Evolutionary conservation across 92 coral and sea anemone species (phyloP).

Genomic region (Parazoanthus swiftii): DNA sequence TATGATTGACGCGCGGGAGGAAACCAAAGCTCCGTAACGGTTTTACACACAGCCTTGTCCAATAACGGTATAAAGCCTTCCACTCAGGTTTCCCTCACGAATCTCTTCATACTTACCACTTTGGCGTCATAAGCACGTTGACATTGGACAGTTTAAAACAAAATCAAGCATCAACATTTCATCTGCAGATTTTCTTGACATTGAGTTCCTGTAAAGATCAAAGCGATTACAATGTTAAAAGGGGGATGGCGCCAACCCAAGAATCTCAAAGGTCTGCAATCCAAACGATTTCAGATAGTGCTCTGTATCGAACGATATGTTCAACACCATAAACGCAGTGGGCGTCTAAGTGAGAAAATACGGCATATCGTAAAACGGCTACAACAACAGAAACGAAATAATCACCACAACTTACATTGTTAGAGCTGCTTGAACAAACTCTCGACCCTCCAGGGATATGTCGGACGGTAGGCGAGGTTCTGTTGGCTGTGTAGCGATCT

Average conservation of each 20-base stretch:
- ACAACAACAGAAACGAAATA: background rate
- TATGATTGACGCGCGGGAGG: background rate
- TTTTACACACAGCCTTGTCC: background rate
- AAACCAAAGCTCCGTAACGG: background rate
- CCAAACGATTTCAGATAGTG: too few relatives aligned
- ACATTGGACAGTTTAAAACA: constrained; percentile 70
- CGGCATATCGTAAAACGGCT: background rate
- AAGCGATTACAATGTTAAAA: background rate
- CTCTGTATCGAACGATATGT: too few relatives aligned
- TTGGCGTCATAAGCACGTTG: constrained; percentile 72
- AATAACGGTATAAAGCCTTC: background rate
- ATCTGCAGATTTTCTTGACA: constrained; percentile 74
- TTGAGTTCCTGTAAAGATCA: constrained; percentile 60
- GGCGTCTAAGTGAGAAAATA: too few relatives aligned
- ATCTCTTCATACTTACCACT: background rate
- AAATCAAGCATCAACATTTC: constrained; percentile 71
- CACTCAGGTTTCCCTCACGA: background rate
- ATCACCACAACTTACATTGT: constrained; percentile 54
- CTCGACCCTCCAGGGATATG: constrained; percentile 74
- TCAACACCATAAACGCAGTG: too few relatives aligned
- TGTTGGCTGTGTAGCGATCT: constrained; percentile 93
- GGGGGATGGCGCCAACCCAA: background rate
- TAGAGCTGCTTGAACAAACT: constrained; percentile 81
- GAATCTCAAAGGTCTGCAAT: too few relatives aligned
- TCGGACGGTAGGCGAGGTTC: constrained; percentile 84